Percentiles rank a stretch among this genome's conserved stretches.
Conservation (phyloP, 2,888 invertebrate genomes). For the Marasmarcha lunaedactyla region DNA sequence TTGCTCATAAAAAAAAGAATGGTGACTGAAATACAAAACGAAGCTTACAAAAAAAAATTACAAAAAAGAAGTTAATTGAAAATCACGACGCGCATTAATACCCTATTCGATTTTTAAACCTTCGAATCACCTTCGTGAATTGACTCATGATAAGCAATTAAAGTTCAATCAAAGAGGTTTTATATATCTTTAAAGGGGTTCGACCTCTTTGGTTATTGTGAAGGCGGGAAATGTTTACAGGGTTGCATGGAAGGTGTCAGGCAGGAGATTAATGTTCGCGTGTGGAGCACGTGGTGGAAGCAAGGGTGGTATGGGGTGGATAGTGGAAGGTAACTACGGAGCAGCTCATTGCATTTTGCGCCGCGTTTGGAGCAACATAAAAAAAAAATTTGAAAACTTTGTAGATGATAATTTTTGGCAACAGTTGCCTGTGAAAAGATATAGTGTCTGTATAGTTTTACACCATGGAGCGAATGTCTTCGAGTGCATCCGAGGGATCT, state of each 20-base stretch:
- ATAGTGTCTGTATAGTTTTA: too few relatives aligned
- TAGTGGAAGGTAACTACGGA: constrained; percentile 33
- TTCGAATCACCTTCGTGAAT: too few relatives aligned
- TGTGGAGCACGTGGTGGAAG: constrained; percentile 47
- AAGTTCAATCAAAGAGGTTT: background rate
- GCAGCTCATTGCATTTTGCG: constrained; percentile 62
- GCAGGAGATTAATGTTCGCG: constrained; percentile 60
- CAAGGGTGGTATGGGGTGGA: constrained; percentile 22
- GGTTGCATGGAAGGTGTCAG: constrained; percentile 36
- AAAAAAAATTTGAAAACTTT: constrained; percentile 16
- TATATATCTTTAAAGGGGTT: background rate
- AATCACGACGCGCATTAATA: too few relatives aligned
- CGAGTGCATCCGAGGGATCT: constrained; percentile 54
- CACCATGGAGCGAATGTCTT: constrained; percentile 47
- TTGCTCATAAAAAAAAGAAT: too few relatives aligned
- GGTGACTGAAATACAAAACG: too few relatives aligned
- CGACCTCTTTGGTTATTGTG: too few relatives aligned
- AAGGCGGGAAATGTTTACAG: background rate
- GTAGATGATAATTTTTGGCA: too few relatives aligned
- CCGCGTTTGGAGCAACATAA: constrained; percentile 43
- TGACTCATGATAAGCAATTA: too few relatives aligned
- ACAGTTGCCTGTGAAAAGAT: too few relatives aligned
- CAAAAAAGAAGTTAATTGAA: too few relatives aligned
- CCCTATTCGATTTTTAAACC: too few relatives aligned
- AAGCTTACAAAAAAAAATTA: too few relatives aligned